Evolutionary conservation across 2,797 vertebrate genomes (phyloP), one percentile per base, ranked within the genome.

Genomic region (Gambelia wislizenii): DNA sequence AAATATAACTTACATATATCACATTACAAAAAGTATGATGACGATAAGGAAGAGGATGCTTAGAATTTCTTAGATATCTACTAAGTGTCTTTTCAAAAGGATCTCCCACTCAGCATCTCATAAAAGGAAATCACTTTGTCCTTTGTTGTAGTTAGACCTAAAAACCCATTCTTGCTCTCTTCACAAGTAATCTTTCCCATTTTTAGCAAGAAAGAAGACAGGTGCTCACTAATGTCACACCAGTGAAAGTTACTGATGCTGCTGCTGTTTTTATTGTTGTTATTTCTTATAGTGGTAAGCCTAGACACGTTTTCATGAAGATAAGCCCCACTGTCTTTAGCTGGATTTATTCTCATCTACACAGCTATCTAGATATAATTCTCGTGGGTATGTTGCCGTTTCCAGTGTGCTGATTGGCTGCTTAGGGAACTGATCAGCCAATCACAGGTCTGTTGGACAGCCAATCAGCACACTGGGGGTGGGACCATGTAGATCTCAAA

Each of bases 1-100:
- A 81, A 33, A 85, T 64, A 82, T 75, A 84, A 83, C 56, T 59
- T 75, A 42, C 39, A 22, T 59, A 59, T 56, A 56, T 59, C 85
- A 88, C 91, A 92, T 70, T 88, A 91, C 72, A 93, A 92, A 77
- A 83, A 89, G 5, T 80, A 82, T 87, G 89, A 90, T 90, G 74
- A 77, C 85, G 27, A 86, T 54, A n/a, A 69, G 44, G 20, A 3
- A 20, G 86, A 77, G 70, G 74, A 92, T 30, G 44, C 70, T 93
- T 36, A 82, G 83, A 76, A 86, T 90, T 22, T 49, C 44, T 33
- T 27, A 49, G 42, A 39, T 94, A 9, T 20, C 20, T 75, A 75
- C 39, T 74, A 3, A n/a, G 18, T 13, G 12, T 56, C 85, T 91
- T 91, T 56, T 70, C n/a, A 64, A 33, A 64, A 42, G 16, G 7